Evolutionary conservation across 92 coral and sea anemone species (phyloP).

Genomic region (Siderastrea siderea): DNA sequence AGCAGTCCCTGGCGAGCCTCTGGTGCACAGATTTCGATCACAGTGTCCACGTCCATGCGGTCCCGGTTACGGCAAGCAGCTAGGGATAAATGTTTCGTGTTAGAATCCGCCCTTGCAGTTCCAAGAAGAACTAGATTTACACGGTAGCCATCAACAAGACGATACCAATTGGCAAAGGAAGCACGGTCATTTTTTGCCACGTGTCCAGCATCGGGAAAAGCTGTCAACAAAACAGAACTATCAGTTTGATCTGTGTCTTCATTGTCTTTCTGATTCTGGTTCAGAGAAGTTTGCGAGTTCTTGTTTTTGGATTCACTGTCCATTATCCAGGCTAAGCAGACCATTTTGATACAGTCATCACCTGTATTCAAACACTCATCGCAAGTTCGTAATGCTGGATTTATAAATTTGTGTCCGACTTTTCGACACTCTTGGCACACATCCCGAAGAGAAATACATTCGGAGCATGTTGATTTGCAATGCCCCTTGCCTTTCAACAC

Average conservation of each 20-base stretch:
- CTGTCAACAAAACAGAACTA: conserved; percentile 32
- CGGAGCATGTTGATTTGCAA: conserved; percentile 63
- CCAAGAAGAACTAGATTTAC: conserved; percentile 68
- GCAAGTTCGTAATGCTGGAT: conserved; percentile 70
- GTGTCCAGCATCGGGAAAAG: conserved; percentile 70
- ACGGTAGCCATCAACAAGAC: conserved; percentile 64
- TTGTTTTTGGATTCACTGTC: conserved; percentile 71
- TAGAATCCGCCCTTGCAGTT: conserved; percentile 64
- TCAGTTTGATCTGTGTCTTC: conserved; percentile 11
- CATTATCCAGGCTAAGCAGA: conserved; percentile 58
- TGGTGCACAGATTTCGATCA: conserved; percentile 63
- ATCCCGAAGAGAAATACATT: conserved; percentile 35
- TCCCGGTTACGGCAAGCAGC: conserved; percentile 74
- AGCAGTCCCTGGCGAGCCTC: conserved; percentile 60
- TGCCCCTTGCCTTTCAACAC: conserved; percentile 65
- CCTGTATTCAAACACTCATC: conserved; percentile 47
- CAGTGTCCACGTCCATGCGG: conserved; percentile 66
- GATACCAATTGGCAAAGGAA: conserved; percentile 69
- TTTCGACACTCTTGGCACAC: conserved; percentile 53
- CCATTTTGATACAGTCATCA: conserved; percentile 66
- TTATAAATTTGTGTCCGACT: conserved; percentile 48
- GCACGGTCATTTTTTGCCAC: conserved; percentile 66
- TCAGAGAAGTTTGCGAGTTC: conserved; percentile 52
- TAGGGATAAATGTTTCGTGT: conserved; percentile 59
- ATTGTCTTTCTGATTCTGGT: conserved; percentile 9